These are phyloP conservation scores for Dascillus cervinus DNA, from an alignment of 2,888 invertebrate species.

Conservation along the genomic window DNA sequence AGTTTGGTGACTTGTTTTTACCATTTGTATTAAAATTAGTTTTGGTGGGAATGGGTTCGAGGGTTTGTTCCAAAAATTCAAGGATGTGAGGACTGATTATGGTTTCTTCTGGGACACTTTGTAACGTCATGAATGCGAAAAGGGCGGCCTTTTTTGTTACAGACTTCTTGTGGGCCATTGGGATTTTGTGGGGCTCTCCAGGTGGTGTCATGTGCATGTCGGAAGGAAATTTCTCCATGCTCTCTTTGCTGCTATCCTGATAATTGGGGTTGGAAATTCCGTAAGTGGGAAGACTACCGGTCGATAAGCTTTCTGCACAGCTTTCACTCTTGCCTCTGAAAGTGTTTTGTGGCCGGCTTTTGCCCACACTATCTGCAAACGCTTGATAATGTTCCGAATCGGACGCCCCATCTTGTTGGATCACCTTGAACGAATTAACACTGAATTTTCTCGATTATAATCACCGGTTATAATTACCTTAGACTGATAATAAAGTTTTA, in stretches of 20 bases:
- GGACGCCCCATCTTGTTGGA: too few relatives aligned
- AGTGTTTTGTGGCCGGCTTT: too few relatives aligned
- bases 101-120: conserved; percentile 96
- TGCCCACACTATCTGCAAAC: too few relatives aligned
- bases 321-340: too few relatives aligned
- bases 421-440: too few relatives aligned
- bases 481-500: conserved; percentile 45
- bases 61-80: conserved; percentile 93
- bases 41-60: conserved; percentile 81
- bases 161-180: conserved; percentile 42
- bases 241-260: conserved; percentile 30
- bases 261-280: conserved; percentile 43
- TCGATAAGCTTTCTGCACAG: too few relatives aligned
- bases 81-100: conserved; percentile 95
- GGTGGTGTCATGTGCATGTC: conserved; percentile 20
- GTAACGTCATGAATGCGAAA: conserved; percentile 92
- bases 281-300: too few relatives aligned
- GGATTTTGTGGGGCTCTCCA: conserved; percentile 16
- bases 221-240: conserved; percentile 19
- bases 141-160: conserved; percentile 82
- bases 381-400: too few relatives aligned
- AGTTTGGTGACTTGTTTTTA: conserved; percentile 6
- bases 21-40: conserved; percentile 29
- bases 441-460: too few relatives aligned
- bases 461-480: conserved; percentile 25